Percentiles rank a stretch among this genome's conserved stretches.
Evolutionary conservation across 2,797 vertebrate genomes (phyloP).

Genomic region (Oreortyx pictus): DNA sequence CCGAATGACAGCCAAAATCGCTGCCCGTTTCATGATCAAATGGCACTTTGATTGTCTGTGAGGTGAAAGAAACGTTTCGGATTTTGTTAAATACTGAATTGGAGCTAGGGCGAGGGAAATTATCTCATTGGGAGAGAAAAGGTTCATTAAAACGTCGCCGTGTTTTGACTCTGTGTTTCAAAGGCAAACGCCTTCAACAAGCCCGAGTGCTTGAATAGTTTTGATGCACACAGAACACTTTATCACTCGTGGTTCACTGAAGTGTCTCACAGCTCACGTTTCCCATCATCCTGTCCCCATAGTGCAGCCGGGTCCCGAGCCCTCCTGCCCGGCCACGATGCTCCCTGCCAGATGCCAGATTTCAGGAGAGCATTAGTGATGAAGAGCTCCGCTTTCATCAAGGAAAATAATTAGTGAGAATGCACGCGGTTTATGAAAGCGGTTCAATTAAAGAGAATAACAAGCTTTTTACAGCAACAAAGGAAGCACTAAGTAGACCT

Average conservation of each 20-base stretch:
- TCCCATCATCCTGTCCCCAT: fast-evolving
- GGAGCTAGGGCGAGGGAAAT: constrained; percentile 3
- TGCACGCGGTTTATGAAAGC: constrained; percentile 76
- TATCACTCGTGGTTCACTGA: neutral
- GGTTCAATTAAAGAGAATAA: constrained; percentile 81
- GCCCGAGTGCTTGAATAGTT: neutral
- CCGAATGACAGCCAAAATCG: neutral
- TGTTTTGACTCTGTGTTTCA: neutral
- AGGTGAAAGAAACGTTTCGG: neutral
- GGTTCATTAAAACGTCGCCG: neutral
- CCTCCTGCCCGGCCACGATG: neutral
- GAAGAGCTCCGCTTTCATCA: constrained; percentile 79
- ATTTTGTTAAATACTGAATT: neutral
- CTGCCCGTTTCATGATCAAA: neutral
- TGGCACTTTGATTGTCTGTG: neutral
- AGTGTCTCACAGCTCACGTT: fast-evolving
- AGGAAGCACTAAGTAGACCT: constrained; percentile 76
- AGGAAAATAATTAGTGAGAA: constrained; percentile 81
- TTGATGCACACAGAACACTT: neutral
- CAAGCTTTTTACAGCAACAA: constrained; percentile 80
- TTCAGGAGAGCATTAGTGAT: constrained; percentile 77
- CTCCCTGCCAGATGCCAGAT: constrained; percentile 45
- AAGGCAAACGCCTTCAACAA: constrained; percentile 9
- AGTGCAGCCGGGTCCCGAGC: neutral
- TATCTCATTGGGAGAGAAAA: neutral